A percentile compares a stretch with the other conserved stretches of the same genome.
phyloP scores from a whole-genome alignment of 1,140 invertebrate genomes.

The Heterodera schachtii region DNA sequence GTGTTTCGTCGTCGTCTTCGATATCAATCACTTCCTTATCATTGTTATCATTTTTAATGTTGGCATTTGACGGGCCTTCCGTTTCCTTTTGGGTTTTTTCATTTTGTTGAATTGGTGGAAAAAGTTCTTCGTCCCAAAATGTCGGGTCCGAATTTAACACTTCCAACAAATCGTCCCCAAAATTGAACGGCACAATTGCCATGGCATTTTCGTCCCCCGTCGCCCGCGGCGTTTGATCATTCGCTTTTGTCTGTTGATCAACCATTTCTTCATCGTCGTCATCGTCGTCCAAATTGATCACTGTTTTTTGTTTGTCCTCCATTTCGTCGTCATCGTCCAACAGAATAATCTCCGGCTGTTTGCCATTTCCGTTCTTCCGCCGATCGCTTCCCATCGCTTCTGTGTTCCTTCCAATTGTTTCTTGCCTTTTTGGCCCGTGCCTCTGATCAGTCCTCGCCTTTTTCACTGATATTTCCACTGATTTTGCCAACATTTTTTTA shows the following conservation, averaged over 20 bases:
- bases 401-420: no score
- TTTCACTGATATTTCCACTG: no score
- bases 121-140: not conserved
- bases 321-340: no score
- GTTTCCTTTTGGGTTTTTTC: not conserved
- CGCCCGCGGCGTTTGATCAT: not conserved
- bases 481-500: no score
- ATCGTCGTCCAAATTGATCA: not conserved
- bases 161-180: not conserved
- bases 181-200: not conserved
- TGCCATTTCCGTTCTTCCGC: no score
- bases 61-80: no score
- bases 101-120: not conserved
- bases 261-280: not conserved
- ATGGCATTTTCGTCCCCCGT: not conserved
- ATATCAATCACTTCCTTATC: no score
- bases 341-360: no score
- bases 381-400: no score
- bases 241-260: not conserved
- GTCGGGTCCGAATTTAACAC: not conserved
- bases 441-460: no score
- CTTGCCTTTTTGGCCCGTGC: no score
- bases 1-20: not conserved
- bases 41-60: not conserved
- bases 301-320: no score